These are phyloP conservation scores for Tenualosa ilisha DNA, from an alignment of 2,797 vertebrate species.

Conservation along the genomic window DNA sequence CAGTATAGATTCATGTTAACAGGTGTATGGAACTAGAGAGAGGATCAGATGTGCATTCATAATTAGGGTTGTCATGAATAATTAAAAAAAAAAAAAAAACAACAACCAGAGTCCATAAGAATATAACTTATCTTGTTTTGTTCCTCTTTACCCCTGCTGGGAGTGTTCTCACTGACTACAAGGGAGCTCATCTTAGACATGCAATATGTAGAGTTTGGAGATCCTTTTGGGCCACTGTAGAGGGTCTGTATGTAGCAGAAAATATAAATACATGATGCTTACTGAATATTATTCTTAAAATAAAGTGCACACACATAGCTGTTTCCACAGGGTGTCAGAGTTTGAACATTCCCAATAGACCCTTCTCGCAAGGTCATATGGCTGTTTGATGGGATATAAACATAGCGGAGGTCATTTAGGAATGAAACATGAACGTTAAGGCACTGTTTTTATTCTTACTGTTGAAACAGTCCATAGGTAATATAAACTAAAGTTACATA, in stretches of 20 bases:
- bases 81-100: not conserved
- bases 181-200: constrained; percentile 29
- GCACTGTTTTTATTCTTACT: too few species aligned
- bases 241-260: not conserved
- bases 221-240: not conserved
- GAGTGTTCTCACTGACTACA: not conserved
- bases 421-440: too few species aligned
- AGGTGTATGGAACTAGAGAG: constrained; percentile 31
- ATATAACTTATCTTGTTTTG: not conserved
- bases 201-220: constrained; percentile 32
- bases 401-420: too few species aligned
- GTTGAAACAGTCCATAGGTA: too few species aligned
- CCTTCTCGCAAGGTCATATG: too few species aligned
- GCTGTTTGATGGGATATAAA: too few species aligned
- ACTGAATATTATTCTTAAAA: too few species aligned
- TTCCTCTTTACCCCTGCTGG: not conserved
- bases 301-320: too few species aligned
- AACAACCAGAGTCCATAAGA: not conserved
- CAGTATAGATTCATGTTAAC: constrained; percentile 46
- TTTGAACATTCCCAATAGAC: too few species aligned
- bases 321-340: too few species aligned
- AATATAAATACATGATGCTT: not conserved
- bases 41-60: not conserved
- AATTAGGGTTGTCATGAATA: not conserved
- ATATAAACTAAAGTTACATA: not conserved